These are phyloP conservation scores for Ornithoptera alexandrae DNA, from an alignment of 2,888 invertebrate species.

Conservation along the genomic window DNA sequence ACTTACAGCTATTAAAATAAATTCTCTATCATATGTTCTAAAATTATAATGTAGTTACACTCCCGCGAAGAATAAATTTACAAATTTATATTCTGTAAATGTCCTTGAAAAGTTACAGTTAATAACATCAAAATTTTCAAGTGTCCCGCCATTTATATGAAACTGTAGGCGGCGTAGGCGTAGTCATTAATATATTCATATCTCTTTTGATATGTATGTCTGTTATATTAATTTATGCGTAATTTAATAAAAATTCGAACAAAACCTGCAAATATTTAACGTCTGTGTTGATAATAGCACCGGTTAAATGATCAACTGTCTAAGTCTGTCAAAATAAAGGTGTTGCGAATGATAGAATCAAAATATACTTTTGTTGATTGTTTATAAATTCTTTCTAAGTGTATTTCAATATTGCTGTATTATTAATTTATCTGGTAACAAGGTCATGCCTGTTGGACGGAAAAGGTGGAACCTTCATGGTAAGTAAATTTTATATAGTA, in stretches of 20 bases:
- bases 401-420: constrained; percentile 18
- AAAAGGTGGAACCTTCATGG: constrained; percentile 89
- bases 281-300: neutral
- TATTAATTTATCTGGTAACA: constrained; percentile 27
- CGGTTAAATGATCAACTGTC: neutral
- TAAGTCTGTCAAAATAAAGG: constrained; percentile 25
- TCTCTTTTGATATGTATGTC: neutral
- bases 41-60: neutral
- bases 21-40: neutral
- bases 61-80: neutral
- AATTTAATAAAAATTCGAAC: neutral
- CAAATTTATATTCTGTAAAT: neutral
- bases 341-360: constrained; percentile 21
- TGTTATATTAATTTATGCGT: too few species aligned
- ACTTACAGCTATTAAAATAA: neutral
- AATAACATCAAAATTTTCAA: too few species aligned
- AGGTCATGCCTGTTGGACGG: constrained; percentile 81
- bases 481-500: constrained; percentile 53
- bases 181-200: neutral
- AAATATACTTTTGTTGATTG: constrained; percentile 26
- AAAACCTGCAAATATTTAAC: neutral
- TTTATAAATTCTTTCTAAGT: constrained; percentile 20
- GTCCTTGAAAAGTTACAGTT: neutral
- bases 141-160: neutral
- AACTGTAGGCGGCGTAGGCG: neutral